A percentile compares a stretch with the other conserved stretches of the same genome.
phyloP scores from a whole-genome alignment of 2,797 vertebrate genomes.

The Neosilurus mollespiculum region DNA sequence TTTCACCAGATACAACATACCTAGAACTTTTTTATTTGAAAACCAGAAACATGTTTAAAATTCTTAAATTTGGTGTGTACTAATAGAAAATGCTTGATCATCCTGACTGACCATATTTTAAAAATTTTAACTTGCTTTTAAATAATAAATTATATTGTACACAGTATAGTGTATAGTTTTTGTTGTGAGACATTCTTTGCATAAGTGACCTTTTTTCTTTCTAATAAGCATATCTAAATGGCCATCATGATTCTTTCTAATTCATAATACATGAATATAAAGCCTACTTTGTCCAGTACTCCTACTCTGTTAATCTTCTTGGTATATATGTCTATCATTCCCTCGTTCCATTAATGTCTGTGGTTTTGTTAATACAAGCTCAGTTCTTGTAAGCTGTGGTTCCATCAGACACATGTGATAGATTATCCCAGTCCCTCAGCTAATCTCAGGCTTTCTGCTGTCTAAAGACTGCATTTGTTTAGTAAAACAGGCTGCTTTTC shows the following conservation, averaged over 20 bases:
- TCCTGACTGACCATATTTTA: too few species aligned
- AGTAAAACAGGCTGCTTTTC: not conserved
- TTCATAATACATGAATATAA: not conserved
- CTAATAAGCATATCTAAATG: not conserved
- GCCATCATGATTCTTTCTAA: not conserved
- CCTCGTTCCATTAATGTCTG: not conserved
- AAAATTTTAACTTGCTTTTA: too few species aligned
- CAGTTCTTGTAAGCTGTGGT: not conserved
- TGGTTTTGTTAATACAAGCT: not conserved
- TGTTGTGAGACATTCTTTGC: not conserved
- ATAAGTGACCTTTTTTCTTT: not conserved
- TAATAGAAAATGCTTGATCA: too few species aligned
- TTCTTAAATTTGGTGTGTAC: too few species aligned
- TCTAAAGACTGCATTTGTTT: constrained; percentile 2
- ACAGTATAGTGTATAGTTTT: not conserved
- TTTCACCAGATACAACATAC: not conserved
- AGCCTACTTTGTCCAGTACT: not conserved
- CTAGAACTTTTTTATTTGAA: too few species aligned
- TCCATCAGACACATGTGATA: constrained; percentile 18
- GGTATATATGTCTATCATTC: constrained; percentile 26
- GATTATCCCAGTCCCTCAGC: constrained; percentile 22
- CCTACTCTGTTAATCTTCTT: not conserved
- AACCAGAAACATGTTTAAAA: too few species aligned
- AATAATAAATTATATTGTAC: not conserved
- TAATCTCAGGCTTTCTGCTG: constrained; percentile 17